Evolutionary conservation across 2,797 vertebrate genomes (phyloP).

Genomic region (Peromyscus melanophrys): DNA sequence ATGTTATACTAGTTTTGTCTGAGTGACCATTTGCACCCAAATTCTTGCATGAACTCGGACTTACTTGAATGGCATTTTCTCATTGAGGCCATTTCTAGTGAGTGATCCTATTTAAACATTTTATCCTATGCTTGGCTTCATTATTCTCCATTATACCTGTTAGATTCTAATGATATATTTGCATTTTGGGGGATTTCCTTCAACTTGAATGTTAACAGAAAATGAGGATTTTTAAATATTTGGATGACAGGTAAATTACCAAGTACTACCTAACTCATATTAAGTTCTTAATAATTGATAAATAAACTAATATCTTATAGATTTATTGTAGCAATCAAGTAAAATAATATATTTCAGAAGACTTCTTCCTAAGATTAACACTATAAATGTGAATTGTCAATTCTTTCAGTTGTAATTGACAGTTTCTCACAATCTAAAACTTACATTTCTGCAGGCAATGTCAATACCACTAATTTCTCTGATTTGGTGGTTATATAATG

Average conservation of each 20-base stretch:
- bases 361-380: no score
- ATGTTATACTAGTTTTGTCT: neutral
- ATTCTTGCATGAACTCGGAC: no score
- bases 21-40: neutral
- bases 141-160: neutral
- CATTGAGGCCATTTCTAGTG: neutral
- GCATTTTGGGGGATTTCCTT: neutral
- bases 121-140: neutral
- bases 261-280: neutral
- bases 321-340: neutral
- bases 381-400: no score
- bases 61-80: neutral
- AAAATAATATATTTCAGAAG: no score
- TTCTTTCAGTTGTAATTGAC: no score
- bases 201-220: neutral
- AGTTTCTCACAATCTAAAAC: no score
- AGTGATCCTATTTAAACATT: slow-evolving; percentile 13
- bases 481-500: no score
- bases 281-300: slow-evolving; percentile 1
- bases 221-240: neutral
- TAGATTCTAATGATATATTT: slow-evolving; percentile 6
- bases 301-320: neutral
- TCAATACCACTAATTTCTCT: no score
- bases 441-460: no score
- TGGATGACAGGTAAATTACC: neutral